These are phyloP conservation scores for Salticus scenicus DNA, from an alignment of 2,888 invertebrate species.

Conservation along the genomic window DNA sequence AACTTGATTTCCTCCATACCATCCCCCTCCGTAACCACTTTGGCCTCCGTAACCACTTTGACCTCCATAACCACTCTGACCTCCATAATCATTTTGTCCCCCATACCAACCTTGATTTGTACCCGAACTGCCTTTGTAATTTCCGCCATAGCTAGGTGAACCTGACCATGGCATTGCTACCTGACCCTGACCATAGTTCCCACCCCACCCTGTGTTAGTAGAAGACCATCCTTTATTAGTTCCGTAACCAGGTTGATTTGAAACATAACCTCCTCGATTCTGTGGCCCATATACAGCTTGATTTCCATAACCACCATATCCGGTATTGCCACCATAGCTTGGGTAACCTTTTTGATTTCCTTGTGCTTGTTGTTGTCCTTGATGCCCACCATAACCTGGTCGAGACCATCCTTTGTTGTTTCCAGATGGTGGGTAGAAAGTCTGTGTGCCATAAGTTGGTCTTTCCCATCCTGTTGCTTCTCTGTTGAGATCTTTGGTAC, in stretches of 20 bases:
- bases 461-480: constrained; percentile 49
- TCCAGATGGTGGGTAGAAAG: constrained; percentile 18
- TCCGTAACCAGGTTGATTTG: constrained; percentile 28
- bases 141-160: constrained; percentile 1
- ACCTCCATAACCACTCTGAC: background rate
- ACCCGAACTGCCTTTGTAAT: constrained; percentile 25
- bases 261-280: constrained; percentile 17
- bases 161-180: constrained; percentile 5
- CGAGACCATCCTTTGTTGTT: constrained; percentile 14
- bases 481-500: constrained; percentile 45
- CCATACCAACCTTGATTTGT: background rate
- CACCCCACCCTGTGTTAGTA: constrained; percentile 29
- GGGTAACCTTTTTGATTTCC: constrained; percentile 3
- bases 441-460: constrained; percentile 45
- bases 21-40: constrained; percentile 8
- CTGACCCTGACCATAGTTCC: background rate
- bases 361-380: background rate
- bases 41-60: background rate
- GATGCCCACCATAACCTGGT: background rate
- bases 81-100: background rate
- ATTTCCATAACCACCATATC: background rate
- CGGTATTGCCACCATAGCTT: background rate
- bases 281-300: constrained; percentile 6
- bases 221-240: constrained; percentile 44
- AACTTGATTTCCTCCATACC: constrained; percentile 1